These are phyloP conservation scores for Vicugna pacos DNA, from an alignment of 2,113 vertebrate genomes.

Conservation along the genomic window DNA sequence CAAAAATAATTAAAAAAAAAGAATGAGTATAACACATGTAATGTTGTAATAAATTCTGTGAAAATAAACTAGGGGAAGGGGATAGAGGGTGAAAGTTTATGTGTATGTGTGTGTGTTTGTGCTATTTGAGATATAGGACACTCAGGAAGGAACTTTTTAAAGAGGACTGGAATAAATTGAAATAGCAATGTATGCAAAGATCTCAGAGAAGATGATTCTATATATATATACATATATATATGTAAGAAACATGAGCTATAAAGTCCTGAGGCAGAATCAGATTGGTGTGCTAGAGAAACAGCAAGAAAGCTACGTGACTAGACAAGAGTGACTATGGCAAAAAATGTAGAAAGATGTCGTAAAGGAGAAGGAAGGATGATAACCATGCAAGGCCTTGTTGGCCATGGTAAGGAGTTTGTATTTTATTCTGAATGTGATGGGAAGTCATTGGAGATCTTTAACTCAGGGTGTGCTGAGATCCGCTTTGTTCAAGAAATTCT, in stretches of 20 bases:
- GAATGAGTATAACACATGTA: background rate
- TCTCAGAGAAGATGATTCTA: background rate
- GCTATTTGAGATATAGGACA: background rate
- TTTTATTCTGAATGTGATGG: background rate
- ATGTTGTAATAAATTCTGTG: background rate
- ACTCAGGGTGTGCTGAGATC: background rate
- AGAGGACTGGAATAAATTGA: background rate
- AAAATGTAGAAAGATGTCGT: background rate
- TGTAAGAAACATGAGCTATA: background rate
- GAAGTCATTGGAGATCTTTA: background rate
- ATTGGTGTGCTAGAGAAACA: background rate
- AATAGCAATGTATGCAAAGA: background rate
- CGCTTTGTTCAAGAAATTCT: slow-evolving; percentile 15
- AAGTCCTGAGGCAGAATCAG: background rate
- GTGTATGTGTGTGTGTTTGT: background rate
- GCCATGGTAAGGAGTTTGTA: background rate
- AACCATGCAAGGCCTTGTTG: background rate
- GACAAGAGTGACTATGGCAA: background rate
- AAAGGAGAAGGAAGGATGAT: background rate
- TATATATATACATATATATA: background rate
- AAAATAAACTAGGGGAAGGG: background rate
- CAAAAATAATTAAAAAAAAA: background rate
- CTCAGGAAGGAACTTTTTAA: background rate
- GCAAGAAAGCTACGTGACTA: background rate
- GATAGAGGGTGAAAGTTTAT: background rate